Conservation (phyloP, 2,888 invertebrate species). For the Drosophila sordidapex region DNA sequence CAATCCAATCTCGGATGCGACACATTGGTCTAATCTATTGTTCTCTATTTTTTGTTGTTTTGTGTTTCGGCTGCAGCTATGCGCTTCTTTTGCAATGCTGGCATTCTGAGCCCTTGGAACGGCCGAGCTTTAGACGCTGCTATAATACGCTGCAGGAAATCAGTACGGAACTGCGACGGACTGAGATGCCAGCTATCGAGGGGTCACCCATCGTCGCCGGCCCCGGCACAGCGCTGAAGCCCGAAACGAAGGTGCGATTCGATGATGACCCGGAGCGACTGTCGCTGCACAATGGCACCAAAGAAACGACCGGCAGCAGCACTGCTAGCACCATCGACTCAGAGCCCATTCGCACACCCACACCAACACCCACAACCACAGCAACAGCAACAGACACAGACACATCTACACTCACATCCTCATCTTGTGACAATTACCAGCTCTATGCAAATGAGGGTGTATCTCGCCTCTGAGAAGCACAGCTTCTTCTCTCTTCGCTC, state of each 20-base stretch:
- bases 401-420: background rate
- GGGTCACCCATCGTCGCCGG: background rate
- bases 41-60: background rate
- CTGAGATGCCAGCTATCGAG: constrained; percentile 1
- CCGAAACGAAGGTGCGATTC: constrained; percentile 62
- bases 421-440: constrained; percentile 43
- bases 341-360: background rate
- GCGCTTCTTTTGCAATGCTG: constrained; percentile 95
- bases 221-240: constrained; percentile 5
- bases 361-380: background rate
- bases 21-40: background rate
- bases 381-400: background rate
- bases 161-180: constrained; percentile 65
- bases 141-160: constrained; percentile 86
- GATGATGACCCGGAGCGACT: constrained; percentile 45
- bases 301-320: constrained; percentile 29
- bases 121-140: constrained; percentile 95
- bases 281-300: constrained; percentile 40
- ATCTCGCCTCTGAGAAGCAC: constrained; percentile 68
- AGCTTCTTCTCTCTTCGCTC: background rate
- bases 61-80: constrained; percentile 87
- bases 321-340: background rate
- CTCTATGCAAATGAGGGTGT: constrained; percentile 78
- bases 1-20: background rate
- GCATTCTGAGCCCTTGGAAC: constrained; percentile 92